Evolutionary conservation across 2,888 invertebrate genomes (phyloP), one percentile per base, ranked within the genome.

Genomic region (Ormyrus rosae): DNA sequence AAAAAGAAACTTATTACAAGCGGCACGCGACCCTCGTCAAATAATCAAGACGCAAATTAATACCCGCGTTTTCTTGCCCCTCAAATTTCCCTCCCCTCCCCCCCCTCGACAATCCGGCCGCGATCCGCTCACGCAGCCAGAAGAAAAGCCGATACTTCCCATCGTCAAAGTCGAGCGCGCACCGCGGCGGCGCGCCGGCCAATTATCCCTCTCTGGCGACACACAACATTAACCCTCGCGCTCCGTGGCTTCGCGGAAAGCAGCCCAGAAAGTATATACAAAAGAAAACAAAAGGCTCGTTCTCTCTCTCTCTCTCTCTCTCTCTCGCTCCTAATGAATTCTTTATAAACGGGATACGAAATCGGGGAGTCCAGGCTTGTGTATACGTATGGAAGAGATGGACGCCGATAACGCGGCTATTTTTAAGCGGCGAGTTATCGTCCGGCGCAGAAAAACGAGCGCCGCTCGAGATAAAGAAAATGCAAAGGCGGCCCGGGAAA

Each of bases 271-370:
- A 48, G 1, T 6, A 34, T 34, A 19, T 19, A 34, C 3, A 34
- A 58, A 69, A 46, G 56, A 8, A 58, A 69, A 69, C 56, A 58
- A 58, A 69, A 58, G 58, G 13, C 68, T 68, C 11, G 19, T 34
- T n/a, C 2, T 45, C 65, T 19, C 19, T 19, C 6, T 45, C 65
- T 67, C 53, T 67, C 6, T 67, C 13, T 4, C 67, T 34, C 34
- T 8, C 34, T 34, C 53, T 53, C 13, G 48, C 45, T 13, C 46
- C 6, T 74, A 74, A 74, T 65, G 63, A 64, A 74, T 74, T 56
- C 65, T 55, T 74, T 65, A 74, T 74, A 74, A 56, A 74, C 56
- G 73, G 73, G 65, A 64, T 55, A 50, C n/a, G 71, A 61, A 63
- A 61, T 51, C 51, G 19, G 58, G 10, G 50, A 5, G 61, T 63